Evolutionary conservation across 2,113 vertebrate genomes (phyloP), one percentile per base, ranked within the genome.

Genomic region (Bubalus kerabau): DNA sequence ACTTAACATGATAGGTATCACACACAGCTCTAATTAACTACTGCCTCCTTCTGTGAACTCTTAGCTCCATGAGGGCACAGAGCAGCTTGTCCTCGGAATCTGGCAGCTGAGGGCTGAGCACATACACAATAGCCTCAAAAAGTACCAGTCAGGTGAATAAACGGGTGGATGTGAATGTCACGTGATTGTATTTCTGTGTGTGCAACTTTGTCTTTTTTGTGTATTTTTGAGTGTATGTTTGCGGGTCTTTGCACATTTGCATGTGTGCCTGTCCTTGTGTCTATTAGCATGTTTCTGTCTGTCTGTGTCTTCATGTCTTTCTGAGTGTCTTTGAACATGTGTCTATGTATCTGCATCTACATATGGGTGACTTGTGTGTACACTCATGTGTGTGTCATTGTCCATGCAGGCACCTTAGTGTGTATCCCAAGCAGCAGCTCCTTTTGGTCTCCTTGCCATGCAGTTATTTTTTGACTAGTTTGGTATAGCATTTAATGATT

Each of bases 401-500:
- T 91, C 6, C 13, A 3, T 10, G 1, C 24, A n/a, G 62, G 40
- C n/a, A 15, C 21, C 50, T 56, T 60, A 30, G 36, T 59, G 23
- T 88, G 87, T 64, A 13, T 64, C 83, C 67, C 52, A 32, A 83
- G 92, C 90, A 97, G 89, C 48, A n/a, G 24, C 56, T 96, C 91
- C 21, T 80, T 95, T 92, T 59, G n/a, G 16, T 0, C 32, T 87
- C 96, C 94, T 98, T 26, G 90, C 97, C 54, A 60, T 94, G 96
- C 95, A 95, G 94, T 98, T 97, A 74, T 95, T 95, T 98, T 97
- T 98, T 81, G 32, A 52, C 98, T 96, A 16, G 84, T 97, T 98
- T 83, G 95, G 93, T 97, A 95, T 97, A 97, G 83, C 94, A 52
- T 97, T 97, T 87, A 98, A 98, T 97, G 96, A 98, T 97, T 98